A percentile compares a stretch with the other conserved stretches of the same genome.
phyloP scores from a whole-genome alignment of 1,140 invertebrate species.

The Holotrichia oblita region DNA sequence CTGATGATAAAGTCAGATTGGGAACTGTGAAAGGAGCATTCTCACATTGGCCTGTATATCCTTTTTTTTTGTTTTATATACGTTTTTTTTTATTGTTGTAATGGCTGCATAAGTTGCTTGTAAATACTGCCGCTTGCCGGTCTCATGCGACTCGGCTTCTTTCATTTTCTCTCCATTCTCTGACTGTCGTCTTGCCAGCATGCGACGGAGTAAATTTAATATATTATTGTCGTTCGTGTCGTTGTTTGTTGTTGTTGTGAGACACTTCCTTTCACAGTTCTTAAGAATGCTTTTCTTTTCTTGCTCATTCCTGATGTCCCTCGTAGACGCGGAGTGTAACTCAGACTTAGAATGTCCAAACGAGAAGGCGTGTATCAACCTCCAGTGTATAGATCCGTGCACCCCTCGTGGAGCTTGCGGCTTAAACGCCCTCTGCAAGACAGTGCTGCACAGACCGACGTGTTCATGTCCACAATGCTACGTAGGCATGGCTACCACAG shows the following conservation, averaged over 20 bases:
- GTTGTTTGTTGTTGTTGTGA: slow-evolving; percentile 66
- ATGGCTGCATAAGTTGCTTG: slow-evolving; percentile 64
- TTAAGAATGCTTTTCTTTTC: slow-evolving; percentile 75
- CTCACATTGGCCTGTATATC: slow-evolving; percentile 69
- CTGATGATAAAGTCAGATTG: slow-evolving; percentile 64
- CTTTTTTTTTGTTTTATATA: slow-evolving; percentile 53
- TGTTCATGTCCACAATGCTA: slow-evolving; percentile 90
- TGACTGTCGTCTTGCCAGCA: slow-evolving; percentile 66
- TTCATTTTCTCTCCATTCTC: slow-evolving; percentile 60
- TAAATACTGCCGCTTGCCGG: slow-evolving; percentile 71
- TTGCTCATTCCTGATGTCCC: slow-evolving; percentile 61
- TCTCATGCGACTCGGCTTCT: slow-evolving; percentile 59
- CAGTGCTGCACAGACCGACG: slow-evolving; percentile 81
- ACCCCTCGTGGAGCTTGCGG: slow-evolving; percentile 87
- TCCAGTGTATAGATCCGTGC: slow-evolving; percentile 89
- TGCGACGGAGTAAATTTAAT: slow-evolving; percentile 64
- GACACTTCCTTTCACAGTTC: slow-evolving; percentile 80
- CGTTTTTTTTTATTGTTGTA: slow-evolving; percentile 42
- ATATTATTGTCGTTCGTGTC: slow-evolving; percentile 37
- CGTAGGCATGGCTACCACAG: slow-evolving; percentile 78
- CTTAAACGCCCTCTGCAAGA: slow-evolving; percentile 85
- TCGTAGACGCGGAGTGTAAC: slow-evolving; percentile 86
- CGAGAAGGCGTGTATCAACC: slow-evolving; percentile 89
- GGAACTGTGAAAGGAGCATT: slow-evolving; percentile 73
- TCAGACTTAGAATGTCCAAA: slow-evolving; percentile 89